phyloP scores from a whole-genome alignment of 1,140 invertebrate species.

The Polypedilum vanderplanki region DNA sequence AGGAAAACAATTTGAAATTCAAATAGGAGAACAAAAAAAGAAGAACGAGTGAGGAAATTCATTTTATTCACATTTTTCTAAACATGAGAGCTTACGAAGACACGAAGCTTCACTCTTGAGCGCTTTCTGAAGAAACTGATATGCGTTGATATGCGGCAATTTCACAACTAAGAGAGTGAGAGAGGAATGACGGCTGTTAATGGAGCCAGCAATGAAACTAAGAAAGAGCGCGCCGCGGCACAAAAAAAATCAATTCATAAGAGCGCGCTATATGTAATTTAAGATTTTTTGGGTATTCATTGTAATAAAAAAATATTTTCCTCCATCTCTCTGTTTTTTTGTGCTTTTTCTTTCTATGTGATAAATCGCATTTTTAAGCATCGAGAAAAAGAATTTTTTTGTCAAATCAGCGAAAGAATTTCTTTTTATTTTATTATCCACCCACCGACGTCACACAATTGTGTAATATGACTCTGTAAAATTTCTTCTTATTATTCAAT shows the following conservation, averaged over 20 bases:
- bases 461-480: not conserved
- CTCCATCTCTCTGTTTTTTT: no score
- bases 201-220: not conserved
- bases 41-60: no score
- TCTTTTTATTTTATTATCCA: constrained; percentile 6
- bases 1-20: no score
- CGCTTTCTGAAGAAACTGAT: no score
- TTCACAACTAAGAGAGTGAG: not conserved
- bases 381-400: not conserved
- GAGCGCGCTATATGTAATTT: constrained; percentile 23
- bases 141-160: constrained; percentile 9
- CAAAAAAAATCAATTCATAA: constrained; percentile 19
- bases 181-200: constrained; percentile 6
- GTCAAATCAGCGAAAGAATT: constrained; percentile 9
- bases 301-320: not conserved
- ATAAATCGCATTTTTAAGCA: constrained; percentile 26
- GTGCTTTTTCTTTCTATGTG: no score
- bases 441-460: not conserved
- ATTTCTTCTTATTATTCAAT: not conserved
- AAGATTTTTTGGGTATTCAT: constrained; percentile 8
- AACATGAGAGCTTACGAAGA: no score
- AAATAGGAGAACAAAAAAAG: no score
- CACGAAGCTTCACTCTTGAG: no score
- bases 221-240: not conserved
- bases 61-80: no score